Conservation (phyloP, 2,797 vertebrate genomes). For the Gambusia yucatana region DNA sequence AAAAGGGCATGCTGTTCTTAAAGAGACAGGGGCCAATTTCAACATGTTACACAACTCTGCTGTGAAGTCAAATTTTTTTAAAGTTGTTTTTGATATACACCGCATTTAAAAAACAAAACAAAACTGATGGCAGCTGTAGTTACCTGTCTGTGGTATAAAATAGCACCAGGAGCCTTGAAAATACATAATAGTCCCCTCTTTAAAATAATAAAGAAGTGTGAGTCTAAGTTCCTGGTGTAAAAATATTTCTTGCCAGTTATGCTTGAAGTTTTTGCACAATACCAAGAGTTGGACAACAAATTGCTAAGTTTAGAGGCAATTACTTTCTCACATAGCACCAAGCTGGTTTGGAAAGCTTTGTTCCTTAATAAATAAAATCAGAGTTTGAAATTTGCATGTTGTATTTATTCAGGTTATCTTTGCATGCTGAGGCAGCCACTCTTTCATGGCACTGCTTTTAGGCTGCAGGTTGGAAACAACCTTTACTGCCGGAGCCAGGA, state of each 20-base stretch:
- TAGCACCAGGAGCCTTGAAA: too few relatives aligned
- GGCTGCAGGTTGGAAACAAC: slow-evolving; percentile 42
- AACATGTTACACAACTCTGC: too few relatives aligned
- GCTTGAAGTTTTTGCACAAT: not conserved
- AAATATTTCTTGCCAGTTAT: not conserved
- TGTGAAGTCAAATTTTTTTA: too few relatives aligned
- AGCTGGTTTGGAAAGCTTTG: not conserved
- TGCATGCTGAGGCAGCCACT: not conserved
- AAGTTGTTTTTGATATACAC: too few relatives aligned
- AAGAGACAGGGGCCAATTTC: too few relatives aligned
- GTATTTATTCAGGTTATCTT: not conserved
- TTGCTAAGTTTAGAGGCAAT: not conserved
- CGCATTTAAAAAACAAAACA: too few relatives aligned
- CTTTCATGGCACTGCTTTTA: not conserved
- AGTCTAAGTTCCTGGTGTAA: not conserved
- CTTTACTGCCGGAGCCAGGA: slow-evolving; percentile 43
- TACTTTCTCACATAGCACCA: not conserved
- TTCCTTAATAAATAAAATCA: not conserved
- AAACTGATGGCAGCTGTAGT: too few relatives aligned
- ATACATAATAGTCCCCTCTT: not conserved
- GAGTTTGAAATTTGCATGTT: not conserved
- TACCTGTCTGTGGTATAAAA: too few relatives aligned
- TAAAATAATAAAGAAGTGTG: not conserved
- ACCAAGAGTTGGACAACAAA: not conserved
- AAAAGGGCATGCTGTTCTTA: too few relatives aligned